phyloP scores from a whole-genome alignment of 2,797 vertebrate species.

The Xenentodon cancila region DNA sequence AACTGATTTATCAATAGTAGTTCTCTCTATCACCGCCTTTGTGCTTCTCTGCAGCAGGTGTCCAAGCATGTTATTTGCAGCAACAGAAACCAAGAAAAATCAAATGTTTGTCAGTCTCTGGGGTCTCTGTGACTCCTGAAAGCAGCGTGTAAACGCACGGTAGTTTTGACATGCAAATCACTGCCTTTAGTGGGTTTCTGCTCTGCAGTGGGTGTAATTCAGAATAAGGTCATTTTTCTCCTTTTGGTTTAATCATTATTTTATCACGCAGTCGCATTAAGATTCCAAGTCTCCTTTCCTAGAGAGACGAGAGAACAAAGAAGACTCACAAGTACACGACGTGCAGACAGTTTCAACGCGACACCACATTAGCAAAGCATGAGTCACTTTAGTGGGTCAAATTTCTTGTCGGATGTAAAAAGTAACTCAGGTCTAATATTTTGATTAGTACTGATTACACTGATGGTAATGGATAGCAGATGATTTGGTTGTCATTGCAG shows the following conservation, averaged over 20 bases:
- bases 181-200: constrained; percentile 4
- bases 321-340: background rate
- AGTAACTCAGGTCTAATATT: background rate
- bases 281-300: background rate
- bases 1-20: constrained; percentile 20
- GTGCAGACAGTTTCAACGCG: background rate
- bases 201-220: background rate
- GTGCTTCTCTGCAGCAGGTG: constrained; percentile 32
- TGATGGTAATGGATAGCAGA: background rate
- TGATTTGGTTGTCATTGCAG: background rate
- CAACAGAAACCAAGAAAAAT: constrained; percentile 25
- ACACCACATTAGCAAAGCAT: background rate
- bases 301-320: background rate
- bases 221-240: background rate
- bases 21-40: constrained; percentile 44
- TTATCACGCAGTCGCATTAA: background rate
- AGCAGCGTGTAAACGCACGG: background rate
- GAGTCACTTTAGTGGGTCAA: constrained; percentile 27
- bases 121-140: constrained; percentile 10
- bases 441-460: background rate
- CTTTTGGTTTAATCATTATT: constrained; percentile 4
- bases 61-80: constrained; percentile 48
- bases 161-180: constrained; percentile 29
- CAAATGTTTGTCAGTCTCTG: constrained; percentile 18
- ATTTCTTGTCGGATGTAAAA: constrained; percentile 1